phyloP scores from a whole-genome alignment of 2,888 invertebrate species.

The Habrosyne pyritoides region DNA sequence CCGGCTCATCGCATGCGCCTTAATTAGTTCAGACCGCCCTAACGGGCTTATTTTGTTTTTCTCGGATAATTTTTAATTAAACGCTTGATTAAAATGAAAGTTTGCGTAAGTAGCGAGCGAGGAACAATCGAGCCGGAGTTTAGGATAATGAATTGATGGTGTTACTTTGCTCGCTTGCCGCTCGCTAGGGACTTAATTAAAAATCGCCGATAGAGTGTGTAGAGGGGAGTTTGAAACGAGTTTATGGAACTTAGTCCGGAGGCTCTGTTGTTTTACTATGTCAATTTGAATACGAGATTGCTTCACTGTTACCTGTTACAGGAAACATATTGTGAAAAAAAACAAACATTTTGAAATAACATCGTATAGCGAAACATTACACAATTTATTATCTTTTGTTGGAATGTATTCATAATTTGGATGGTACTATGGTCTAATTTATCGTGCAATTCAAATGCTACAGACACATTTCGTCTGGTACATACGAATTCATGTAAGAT shows the following conservation, averaged over 20 bases:
- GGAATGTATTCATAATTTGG: not conserved
- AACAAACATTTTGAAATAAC: not conserved
- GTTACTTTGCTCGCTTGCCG: constrained; percentile 80
- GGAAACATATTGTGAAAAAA: constrained; percentile 18
- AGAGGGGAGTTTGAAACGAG: constrained; percentile 80
- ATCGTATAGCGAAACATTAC: not conserved
- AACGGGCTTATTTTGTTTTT: constrained; percentile 84
- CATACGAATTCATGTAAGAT: too few relatives aligned
- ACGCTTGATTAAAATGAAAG: constrained; percentile 84
- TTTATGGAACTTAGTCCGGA: constrained; percentile 79
- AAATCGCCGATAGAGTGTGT: constrained; percentile 83
- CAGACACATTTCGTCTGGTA: not conserved
- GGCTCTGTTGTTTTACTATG: constrained; percentile 81
- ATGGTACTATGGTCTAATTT: not conserved
- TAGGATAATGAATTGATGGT: constrained; percentile 84
- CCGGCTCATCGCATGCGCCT: constrained; percentile 79
- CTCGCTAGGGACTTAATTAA: constrained; percentile 82
- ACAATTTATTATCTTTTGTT: not conserved
- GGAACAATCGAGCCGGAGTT: constrained; percentile 82
- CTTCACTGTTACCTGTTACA: constrained; percentile 53
- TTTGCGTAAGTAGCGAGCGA: constrained; percentile 83
- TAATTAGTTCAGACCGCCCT: constrained; percentile 83
- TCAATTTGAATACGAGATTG: constrained; percentile 82
- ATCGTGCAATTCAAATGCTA: not conserved
- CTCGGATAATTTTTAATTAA: constrained; percentile 84